A percentile compares a stretch with the other conserved stretches of the same genome.
phyloP scores from a whole-genome alignment of 2,113 vertebrate species.

The Pelodiscus sinensis region DNA sequence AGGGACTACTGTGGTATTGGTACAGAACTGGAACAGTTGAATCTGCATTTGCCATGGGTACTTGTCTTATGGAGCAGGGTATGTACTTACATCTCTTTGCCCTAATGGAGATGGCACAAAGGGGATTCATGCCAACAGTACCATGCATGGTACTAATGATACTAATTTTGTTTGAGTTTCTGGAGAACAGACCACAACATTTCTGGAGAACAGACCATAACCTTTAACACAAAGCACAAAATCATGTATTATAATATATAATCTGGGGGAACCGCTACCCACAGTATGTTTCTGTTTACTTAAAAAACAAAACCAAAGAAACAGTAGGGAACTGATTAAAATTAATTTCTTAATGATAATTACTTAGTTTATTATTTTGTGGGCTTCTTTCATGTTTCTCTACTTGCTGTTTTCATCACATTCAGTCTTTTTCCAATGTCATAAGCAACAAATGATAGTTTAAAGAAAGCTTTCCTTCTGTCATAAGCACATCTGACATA shows the following conservation, averaged over 20 bases:
- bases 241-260: background rate
- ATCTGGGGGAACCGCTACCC: background rate
- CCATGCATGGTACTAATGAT: background rate
- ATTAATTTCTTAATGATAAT: background rate
- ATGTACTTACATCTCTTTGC: background rate
- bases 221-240: background rate
- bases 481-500: rapidly evolving
- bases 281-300: background rate
- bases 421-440: rapidly evolving
- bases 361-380: background rate
- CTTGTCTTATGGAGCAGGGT: background rate
- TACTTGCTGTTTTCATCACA: background rate
- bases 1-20: background rate
- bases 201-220: background rate
- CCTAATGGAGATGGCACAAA: background rate
- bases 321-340: background rate
- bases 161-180: background rate
- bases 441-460: background rate
- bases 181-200: background rate
- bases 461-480: background rate
- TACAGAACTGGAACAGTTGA: background rate
- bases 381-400: background rate
- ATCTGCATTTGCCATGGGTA: background rate
- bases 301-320: background rate
- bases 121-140: background rate